Conservation (phyloP, 2,113 vertebrate genomes). For the Callionymus lyra region DNA sequence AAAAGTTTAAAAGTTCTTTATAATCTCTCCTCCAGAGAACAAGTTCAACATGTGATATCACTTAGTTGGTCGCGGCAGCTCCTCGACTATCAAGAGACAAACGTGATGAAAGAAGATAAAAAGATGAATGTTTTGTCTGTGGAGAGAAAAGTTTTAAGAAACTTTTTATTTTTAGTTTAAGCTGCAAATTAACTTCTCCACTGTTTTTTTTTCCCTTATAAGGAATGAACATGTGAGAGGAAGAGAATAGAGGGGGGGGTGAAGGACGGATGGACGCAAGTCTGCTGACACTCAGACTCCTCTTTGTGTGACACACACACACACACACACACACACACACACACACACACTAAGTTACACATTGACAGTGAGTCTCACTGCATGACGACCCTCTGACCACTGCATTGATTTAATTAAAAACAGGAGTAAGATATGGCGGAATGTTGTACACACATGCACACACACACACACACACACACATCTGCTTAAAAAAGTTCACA, state of each 20-base stretch:
- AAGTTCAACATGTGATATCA: slow-evolving; percentile 55
- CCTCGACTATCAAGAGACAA: slow-evolving; percentile 39
- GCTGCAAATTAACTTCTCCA: slow-evolving; percentile 19
- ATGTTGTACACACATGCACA: slow-evolving; percentile 18
- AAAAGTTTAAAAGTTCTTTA: slow-evolving; percentile 30
- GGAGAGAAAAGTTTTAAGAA: too few species aligned
- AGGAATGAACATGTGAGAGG: slow-evolving; percentile 40
- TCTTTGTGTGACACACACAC: slow-evolving; percentile 42
- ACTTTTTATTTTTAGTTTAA: slow-evolving; percentile 5
- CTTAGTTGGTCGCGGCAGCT: too few species aligned
- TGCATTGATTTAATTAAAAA: slow-evolving; percentile 34
- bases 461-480: slow-evolving; percentile 1
- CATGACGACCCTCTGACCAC: slow-evolving; percentile 28
- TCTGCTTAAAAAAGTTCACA: neutral
- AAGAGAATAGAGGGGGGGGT: slow-evolving; percentile 11
- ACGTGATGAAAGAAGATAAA: slow-evolving; percentile 40
- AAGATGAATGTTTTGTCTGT: too few species aligned
- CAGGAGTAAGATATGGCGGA: slow-evolving; percentile 40
- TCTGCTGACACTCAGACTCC: slow-evolving; percentile 57
- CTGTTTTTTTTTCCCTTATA: slow-evolving; percentile 58
- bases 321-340: slow-evolving; percentile 8
- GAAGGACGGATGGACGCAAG: slow-evolving; percentile 39
- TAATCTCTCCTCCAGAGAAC: slow-evolving; percentile 43
- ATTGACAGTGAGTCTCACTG: slow-evolving; percentile 43
- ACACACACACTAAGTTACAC: slow-evolving; percentile 39